phyloP scores from a whole-genome alignment of 2,888 invertebrate species.

The Marronus borbonicus region DNA sequence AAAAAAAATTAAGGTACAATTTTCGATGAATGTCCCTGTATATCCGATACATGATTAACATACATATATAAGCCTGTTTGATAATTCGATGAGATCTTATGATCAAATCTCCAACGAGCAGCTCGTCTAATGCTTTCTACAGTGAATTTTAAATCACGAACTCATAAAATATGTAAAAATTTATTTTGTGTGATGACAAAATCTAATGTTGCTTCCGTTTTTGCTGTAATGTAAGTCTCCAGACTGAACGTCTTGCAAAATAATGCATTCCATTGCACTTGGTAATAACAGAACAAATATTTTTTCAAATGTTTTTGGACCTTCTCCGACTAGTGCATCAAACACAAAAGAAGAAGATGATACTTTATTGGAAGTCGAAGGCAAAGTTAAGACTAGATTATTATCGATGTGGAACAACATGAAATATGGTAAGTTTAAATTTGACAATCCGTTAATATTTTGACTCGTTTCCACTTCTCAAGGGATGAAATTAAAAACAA shows the following conservation, averaged over 20 bases:
- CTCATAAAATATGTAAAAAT: constrained; percentile 6
- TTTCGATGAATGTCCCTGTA: not conserved
- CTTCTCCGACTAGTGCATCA: constrained; percentile 59
- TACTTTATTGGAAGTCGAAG: constrained; percentile 74
- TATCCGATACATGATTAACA: not conserved
- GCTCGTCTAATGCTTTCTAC: not conserved
- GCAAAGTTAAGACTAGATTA: constrained; percentile 86
- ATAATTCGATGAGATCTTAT: constrained; percentile 19
- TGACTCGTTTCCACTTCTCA: constrained; percentile 23
- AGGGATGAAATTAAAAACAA: constrained; percentile 79
- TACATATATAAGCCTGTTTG: not conserved
- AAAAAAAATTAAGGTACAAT: not conserved
- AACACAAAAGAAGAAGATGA: constrained; percentile 64
- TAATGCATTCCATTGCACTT: constrained; percentile 43
- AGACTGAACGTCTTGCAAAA: constrained; percentile 2
- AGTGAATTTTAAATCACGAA: constrained; percentile 5
- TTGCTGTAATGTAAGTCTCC: not conserved
- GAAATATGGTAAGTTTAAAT: constrained; percentile 79
- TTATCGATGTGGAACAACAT: constrained; percentile 94
- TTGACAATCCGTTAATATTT: not conserved
- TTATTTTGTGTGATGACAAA: constrained; percentile 10
- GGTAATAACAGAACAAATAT: constrained; percentile 60
- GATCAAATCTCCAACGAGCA: not conserved
- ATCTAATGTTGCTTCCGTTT: not conserved
- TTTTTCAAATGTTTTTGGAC: constrained; percentile 55